Percentiles rank a stretch among this genome's conserved stretches.
Evolutionary conservation across 2,797 vertebrate species (phyloP).

Genomic region (Eulemur mongoz): DNA sequence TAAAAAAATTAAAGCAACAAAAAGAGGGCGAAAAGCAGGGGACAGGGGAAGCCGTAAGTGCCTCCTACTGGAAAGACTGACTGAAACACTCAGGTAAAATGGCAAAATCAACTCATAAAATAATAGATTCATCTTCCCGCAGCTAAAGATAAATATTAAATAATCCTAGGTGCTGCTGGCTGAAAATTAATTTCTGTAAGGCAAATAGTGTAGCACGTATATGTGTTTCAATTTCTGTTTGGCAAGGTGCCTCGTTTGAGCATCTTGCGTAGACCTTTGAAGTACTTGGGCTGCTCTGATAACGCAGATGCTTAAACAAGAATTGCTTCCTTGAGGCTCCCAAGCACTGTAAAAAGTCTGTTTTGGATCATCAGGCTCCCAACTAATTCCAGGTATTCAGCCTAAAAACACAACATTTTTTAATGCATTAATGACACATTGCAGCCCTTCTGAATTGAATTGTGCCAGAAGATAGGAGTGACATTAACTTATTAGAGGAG

Average conservation of each 20-base stretch:
- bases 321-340: conserved; percentile 66
- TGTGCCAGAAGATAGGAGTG: conserved; percentile 54
- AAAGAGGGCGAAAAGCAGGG: background rate
- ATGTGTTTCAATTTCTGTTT: conserved; percentile 87
- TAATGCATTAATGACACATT: conserved; percentile 70
- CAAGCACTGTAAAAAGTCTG: conserved; percentile 46
- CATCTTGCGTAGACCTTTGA: conserved; percentile 81
- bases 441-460: conserved; percentile 49
- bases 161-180: conserved; percentile 86
- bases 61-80: conserved; percentile 76
- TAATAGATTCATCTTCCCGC: conserved; percentile 88
- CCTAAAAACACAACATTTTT: conserved; percentile 72
- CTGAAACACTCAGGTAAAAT: conserved; percentile 72
- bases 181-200: conserved; percentile 90
- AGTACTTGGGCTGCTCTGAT: conserved; percentile 81
- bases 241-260: conserved; percentile 85
- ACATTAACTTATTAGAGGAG: conserved; percentile 63
- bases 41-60: conserved; percentile 54
- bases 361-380: conserved; percentile 70
- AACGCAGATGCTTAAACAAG: conserved; percentile 72
- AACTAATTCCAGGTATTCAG: conserved; percentile 76
- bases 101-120: conserved; percentile 86
- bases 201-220: conserved; percentile 87
- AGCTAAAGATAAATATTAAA: conserved; percentile 90
- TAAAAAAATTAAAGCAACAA: background rate